Percentiles rank a stretch among this genome's conserved stretches.
Conservation (phyloP, 2,113 vertebrate species). For the Centropus unirufus region DNA sequence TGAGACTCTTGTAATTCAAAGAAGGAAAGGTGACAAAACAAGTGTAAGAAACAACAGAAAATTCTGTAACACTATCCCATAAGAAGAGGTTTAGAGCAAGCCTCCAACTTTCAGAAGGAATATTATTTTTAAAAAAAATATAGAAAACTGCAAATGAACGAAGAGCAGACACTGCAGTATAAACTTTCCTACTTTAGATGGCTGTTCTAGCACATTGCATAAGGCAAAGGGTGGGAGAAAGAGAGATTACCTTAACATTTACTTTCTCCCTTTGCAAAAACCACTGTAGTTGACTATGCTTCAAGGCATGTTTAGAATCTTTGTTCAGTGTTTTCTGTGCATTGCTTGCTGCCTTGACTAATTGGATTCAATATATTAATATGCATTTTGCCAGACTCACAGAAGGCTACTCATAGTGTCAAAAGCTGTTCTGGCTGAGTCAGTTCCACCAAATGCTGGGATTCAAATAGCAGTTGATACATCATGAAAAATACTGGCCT, state of each 20-base stretch:
- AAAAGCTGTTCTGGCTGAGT: background rate
- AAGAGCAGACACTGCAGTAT: background rate
- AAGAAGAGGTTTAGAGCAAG: background rate
- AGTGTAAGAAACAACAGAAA: background rate
- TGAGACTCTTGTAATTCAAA: background rate
- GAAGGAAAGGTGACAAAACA: background rate
- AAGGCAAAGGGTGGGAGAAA: background rate
- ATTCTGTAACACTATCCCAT: background rate
- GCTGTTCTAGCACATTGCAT: background rate
- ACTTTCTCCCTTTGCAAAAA: background rate
- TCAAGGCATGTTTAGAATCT: background rate
- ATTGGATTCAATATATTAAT: constrained; percentile 29
- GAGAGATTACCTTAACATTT: background rate
- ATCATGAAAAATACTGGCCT: constrained; percentile 24
- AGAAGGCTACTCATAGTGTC: background rate
- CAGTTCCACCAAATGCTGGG: background rate
- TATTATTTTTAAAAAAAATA: background rate
- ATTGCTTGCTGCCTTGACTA: background rate
- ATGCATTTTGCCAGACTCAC: constrained; percentile 34
- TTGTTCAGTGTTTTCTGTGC: background rate
- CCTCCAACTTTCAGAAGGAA: background rate
- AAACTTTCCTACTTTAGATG: background rate
- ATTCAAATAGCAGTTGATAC: background rate
- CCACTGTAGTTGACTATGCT: background rate
- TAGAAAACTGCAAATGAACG: background rate